Evolutionary conservation across 2,797 vertebrate genomes (phyloP).

Genomic region (Kryptolebias ocellatus): DNA sequence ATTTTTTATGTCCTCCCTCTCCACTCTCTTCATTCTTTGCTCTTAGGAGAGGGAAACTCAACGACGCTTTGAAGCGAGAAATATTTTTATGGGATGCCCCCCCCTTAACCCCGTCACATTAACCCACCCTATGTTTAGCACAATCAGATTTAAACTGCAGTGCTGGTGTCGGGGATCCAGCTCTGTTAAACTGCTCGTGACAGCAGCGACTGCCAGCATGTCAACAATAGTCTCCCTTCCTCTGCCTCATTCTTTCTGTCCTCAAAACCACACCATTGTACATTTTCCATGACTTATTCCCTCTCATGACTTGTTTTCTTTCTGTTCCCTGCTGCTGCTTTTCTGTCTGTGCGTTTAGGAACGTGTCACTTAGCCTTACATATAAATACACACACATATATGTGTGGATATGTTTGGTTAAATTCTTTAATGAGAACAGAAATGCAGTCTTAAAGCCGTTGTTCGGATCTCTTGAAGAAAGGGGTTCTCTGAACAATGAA

Average conservation of each 20-base stretch:
- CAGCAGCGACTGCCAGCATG: slow-evolving; percentile 72
- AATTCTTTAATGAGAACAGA: slow-evolving; percentile 30
- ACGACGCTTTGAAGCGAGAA: slow-evolving; percentile 78
- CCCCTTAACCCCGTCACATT: slow-evolving; percentile 16
- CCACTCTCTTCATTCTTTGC: slow-evolving; percentile 25
- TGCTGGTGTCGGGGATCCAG: slow-evolving; percentile 65
- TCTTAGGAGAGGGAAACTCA: slow-evolving; percentile 63
- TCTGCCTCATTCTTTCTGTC: slow-evolving; percentile 39
- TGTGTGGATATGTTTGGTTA: slow-evolving; percentile 19
- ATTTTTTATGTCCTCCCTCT: slow-evolving; percentile 54
- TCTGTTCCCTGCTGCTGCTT: slow-evolving; percentile 38
- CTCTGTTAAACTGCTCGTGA: slow-evolving; percentile 78
- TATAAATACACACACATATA: too few relatives aligned
- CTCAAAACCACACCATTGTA: slow-evolving; percentile 72
- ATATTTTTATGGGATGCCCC: slow-evolving; percentile 70
- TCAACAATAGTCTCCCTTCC: slow-evolving; percentile 71
- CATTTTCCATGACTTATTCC: slow-evolving; percentile 74
- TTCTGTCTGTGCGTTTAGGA: slow-evolving; percentile 7
- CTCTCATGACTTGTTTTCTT: slow-evolving; percentile 53
- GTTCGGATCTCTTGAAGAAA: neutral
- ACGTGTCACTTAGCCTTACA: slow-evolving; percentile 28
- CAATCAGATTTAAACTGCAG: slow-evolving; percentile 72
- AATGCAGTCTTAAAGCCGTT: slow-evolving; percentile 4
- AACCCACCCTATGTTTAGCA: slow-evolving; percentile 48
- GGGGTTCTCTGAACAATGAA: neutral